Base-by-base conservation (phyloP, 2,888 invertebrate genomes). In the Exocentrus adspersus region DNA sequence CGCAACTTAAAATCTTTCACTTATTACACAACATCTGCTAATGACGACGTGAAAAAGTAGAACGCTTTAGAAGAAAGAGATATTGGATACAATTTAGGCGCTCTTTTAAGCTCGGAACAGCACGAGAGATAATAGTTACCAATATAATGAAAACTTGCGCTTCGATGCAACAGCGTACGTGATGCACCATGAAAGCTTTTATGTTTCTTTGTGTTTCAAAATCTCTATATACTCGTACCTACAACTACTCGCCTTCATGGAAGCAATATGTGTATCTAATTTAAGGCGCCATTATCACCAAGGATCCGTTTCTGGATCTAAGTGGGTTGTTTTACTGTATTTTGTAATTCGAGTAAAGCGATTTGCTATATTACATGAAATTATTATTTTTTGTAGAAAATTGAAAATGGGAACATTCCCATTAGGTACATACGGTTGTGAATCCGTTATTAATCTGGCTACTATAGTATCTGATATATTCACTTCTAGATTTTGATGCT, bases 101-200 rank as follows among this genome's bases (percentile, higher is more conserved):
- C 12, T 20, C 50, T 20, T 50, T 59, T 50, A 50, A 19, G 20
- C 50, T 50, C 41, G 41, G 41, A 59, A 16, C 19, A 41, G 56
- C 42, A 28, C 16, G 42, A 28, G 43, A 24, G 43, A 59, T 59
- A 59, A 59, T 59, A 59, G 59, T 41, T 59, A 24, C 37, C 59
- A 20, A 50, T 59, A 59, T 59, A 59, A 59, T 59, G 59, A 59
- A 59, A 59, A 59, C 50, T 50, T 59, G 59, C 41, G 41, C 59
- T 48, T 59, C 59, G 48, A 48, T 48, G 50, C n/a, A n/a, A 50
- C 48, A 37, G 32, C 24, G 59, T 59, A 59, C 59, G 59, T 59
- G 59, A 59, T 37, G 50, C 37, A 37, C 59, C 37, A n/a, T 10
- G n/a, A 59, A 20, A 46, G 59, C 37, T 59, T 53, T 24, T 19